A percentile compares a stretch with the other conserved stretches of the same genome.
These are phyloP conservation scores for Agrochola litura DNA, from an alignment of 2,888 invertebrate genomes.

Conservation along the genomic window DNA sequence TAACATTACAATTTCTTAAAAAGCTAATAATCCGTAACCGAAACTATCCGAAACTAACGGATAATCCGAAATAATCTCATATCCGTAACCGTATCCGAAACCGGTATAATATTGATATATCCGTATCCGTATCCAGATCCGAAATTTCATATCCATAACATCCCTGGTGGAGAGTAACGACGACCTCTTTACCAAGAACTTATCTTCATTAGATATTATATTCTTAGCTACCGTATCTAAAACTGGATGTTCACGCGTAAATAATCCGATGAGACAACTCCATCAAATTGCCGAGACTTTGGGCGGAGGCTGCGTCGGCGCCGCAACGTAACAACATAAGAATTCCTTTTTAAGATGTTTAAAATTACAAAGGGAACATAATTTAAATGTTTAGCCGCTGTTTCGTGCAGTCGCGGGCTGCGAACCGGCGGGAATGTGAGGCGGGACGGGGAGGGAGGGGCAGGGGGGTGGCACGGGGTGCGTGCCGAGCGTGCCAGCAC, in stretches of 20 bases:
- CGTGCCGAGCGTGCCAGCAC: constrained; percentile 63
- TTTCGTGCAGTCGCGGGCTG: constrained; percentile 53
- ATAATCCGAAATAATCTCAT: too few species aligned
- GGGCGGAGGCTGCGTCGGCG: constrained; percentile 48
- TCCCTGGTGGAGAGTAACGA: background rate
- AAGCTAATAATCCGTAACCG: too few species aligned
- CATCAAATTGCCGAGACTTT: constrained; percentile 45
- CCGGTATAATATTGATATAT: too few species aligned
- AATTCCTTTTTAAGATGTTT: constrained; percentile 66
- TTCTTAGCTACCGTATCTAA: constrained; percentile 9
- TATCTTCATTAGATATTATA: constrained; percentile 16
- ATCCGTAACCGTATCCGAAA: too few species aligned
- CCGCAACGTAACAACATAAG: constrained; percentile 48
- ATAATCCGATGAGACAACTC: constrained; percentile 36
- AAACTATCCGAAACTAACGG: too few species aligned
- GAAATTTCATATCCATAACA: too few species aligned
- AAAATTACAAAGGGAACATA: constrained; percentile 64
- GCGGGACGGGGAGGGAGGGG: constrained; percentile 15
- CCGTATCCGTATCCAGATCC: too few species aligned
- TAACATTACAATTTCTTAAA: too few species aligned
- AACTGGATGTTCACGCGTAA: constrained; percentile 25
- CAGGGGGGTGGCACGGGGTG: constrained; percentile 22
- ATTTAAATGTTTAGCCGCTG: constrained; percentile 64
- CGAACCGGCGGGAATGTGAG: constrained; percentile 56
- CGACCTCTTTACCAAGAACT: constrained; percentile 13